Evolutionary conservation across 1,140 invertebrate genomes (phyloP), one percentile per base, ranked within the genome.

Genomic region (Monomorium pharaonis): DNA sequence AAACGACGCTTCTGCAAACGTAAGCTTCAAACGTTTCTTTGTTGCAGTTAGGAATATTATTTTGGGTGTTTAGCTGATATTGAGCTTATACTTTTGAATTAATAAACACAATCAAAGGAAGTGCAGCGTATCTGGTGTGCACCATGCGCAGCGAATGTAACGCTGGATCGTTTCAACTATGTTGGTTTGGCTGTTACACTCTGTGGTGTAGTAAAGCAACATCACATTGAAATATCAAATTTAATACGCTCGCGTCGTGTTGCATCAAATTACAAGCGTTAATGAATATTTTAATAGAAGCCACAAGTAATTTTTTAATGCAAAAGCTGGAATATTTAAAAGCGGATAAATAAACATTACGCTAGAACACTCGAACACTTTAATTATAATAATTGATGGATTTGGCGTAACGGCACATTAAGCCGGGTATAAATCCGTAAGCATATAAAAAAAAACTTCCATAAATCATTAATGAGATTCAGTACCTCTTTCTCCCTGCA

Each of bases 341-440:
- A 21, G 37, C 18, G 51, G 18, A 74, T 72, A 83, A 83, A 83
- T 74, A 83, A 83, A 74, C 54, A 74, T 72, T 51, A 44, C 44
- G 42, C 44, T 56, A 30, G 78, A 83, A 60, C 67, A 67, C 54
- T 27, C 60, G 65, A 74, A 27, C 78, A 47, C 51, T 72, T 72
- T 83, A 74, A 83, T 83, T 83, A 83, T 74, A 69, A 74, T 83
- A 83, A 83, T 83, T 83, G 37, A 83, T 72, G 54, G 78, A 83
- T 74, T 83, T 37, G 37, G 27, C 33, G 37, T 81, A 81, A 72
- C 78, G n/a, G 33, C 51, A 56, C 33, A 51, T 42, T 37, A 47
- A 47, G 42, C 16, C 21, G n/a, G 47, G 24, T 3, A 27, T 14
- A n/a, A 60, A 83, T 81, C 21, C 21, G 9, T 47, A 44, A 30